Evolutionary conservation across 2,797 vertebrate genomes (phyloP).

Genomic region (Falco biarmicus): DNA sequence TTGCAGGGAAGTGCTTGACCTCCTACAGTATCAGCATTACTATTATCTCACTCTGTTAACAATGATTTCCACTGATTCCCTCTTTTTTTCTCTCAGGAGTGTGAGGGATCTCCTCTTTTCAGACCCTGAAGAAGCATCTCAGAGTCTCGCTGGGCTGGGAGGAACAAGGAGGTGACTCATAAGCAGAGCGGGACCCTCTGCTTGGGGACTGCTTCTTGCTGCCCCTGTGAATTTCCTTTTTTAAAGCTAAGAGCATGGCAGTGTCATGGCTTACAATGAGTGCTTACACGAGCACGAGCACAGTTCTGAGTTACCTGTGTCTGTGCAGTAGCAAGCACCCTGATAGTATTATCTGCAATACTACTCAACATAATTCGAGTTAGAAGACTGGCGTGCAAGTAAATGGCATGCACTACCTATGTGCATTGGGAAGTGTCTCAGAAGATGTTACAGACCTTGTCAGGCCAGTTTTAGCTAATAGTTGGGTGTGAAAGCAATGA

Average conservation of each 20-base stretch:
- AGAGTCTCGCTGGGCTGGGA: not conserved
- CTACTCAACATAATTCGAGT: not conserved
- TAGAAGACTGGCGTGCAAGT: not conserved
- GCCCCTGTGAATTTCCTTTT: not conserved
- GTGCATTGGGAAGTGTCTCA: not conserved
- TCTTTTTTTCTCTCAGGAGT: not conserved
- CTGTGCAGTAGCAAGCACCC: not conserved
- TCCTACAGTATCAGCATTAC: not conserved
- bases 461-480: not conserved
- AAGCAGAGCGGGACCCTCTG: not conserved
- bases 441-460: not conserved
- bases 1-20: not conserved
- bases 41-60: not conserved
- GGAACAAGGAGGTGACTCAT: not conserved
- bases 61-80: not conserved
- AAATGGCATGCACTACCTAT: rapidly evolving
- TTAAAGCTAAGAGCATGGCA: not conserved
- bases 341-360: not conserved
- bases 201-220: not conserved
- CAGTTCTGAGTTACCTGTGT: not conserved
- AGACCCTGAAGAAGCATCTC: not conserved
- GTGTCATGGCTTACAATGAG: rapidly evolving
- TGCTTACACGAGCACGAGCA: not conserved
- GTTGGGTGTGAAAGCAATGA: not conserved
- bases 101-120: not conserved